Conservation (phyloP, 37 sponge, comb jelly and placozoan species). For the Cliona cf. orientalis region DNA sequence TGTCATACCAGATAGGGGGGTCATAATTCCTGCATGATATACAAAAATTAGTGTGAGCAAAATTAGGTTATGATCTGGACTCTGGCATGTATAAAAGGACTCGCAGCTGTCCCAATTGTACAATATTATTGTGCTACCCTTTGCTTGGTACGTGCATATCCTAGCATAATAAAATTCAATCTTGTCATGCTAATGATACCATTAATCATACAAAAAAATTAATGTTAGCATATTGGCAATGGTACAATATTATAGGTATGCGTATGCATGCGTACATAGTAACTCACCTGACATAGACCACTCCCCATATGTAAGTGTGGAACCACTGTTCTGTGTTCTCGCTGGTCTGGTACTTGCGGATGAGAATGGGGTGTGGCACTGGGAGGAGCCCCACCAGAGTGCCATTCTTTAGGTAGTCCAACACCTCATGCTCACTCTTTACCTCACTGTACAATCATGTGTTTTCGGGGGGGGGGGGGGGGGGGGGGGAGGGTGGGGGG, state of each 20-base stretch:
- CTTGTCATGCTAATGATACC: neutral
- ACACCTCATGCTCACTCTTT: slow-evolving; percentile 84
- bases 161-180: neutral
- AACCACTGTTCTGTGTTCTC: slow-evolving; percentile 90
- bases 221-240: neutral
- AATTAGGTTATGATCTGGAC: neutral
- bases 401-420: slow-evolving; percentile 94
- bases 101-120: neutral
- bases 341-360: slow-evolving; percentile 96
- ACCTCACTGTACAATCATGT: slow-evolving; percentile 49
- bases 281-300: slow-evolving; percentile 94
- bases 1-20: slow-evolving; percentile 94
- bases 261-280: too few relatives aligned
- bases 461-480: too few relatives aligned
- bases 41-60: neutral
- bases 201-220: neutral
- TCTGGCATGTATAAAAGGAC: too few relatives aligned
- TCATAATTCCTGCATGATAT: slow-evolving; percentile 79
- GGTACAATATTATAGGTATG: neutral
- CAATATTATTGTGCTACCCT: neutral
- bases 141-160: neutral
- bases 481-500: too few relatives aligned
- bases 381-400: slow-evolving; percentile 96
- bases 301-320: slow-evolving; percentile 95
- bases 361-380: slow-evolving; percentile 96